Percentiles rank a stretch among this genome's conserved stretches.
phyloP scores from a whole-genome alignment of 2,888 invertebrate genomes.

The Himalopsyche kuldschensis region DNA sequence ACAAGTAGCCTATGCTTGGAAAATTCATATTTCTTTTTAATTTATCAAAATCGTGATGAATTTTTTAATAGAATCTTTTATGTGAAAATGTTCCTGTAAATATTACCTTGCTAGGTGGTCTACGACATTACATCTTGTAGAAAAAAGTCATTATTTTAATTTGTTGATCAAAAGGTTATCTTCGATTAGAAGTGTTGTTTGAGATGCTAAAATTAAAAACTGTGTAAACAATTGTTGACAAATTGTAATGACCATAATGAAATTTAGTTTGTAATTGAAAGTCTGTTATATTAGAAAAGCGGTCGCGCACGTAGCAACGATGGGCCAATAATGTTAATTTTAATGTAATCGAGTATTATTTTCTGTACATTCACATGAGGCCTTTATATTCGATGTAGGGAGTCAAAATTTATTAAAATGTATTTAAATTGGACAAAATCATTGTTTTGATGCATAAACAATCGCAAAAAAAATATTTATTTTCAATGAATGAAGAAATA shows the following conservation, averaged over 20 bases:
- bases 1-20: neutral
- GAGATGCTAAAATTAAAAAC: neutral
- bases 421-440: slow-evolving; percentile 4
- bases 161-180: slow-evolving; percentile 17
- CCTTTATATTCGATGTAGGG: slow-evolving; percentile 20
- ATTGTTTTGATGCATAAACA: neutral
- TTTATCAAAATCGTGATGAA: slow-evolving; percentile 1
- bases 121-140: slow-evolving; percentile 2
- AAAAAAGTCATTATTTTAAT: slow-evolving; percentile 20
- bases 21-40: slow-evolving; percentile 12
- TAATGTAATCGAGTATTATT: slow-evolving; percentile 39
- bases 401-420: neutral
- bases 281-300: slow-evolving; percentile 36
- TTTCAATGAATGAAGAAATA: neutral
- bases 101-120: neutral
- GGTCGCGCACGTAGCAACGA: slow-evolving; percentile 38
- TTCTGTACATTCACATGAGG: slow-evolving; percentile 34
- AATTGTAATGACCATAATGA: slow-evolving; percentile 24
- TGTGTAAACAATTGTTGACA: slow-evolving; percentile 3
- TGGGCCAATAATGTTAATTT: slow-evolving; percentile 39
- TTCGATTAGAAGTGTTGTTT: neutral
- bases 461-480: neutral
- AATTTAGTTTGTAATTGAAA: slow-evolving; percentile 25
- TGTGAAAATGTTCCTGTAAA: slow-evolving; percentile 12
- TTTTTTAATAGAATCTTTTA: neutral